phyloP scores from a whole-genome alignment of 2,113 vertebrate genomes.

The Cryptotis parvus region DNA sequence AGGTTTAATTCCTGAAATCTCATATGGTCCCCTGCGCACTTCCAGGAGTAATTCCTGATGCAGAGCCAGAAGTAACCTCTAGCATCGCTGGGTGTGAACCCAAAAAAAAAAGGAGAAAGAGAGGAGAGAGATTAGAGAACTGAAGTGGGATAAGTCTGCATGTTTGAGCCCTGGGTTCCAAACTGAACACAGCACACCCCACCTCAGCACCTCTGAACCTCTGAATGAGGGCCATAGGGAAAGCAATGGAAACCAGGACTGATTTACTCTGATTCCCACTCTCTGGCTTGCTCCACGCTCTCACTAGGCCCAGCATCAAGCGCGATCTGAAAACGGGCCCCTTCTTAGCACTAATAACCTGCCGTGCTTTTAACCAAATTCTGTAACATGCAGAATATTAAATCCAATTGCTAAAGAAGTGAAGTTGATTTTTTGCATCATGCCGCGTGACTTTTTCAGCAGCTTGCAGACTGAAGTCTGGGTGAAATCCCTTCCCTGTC shows the following conservation, averaged over 20 bases:
- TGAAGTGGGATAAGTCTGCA: too few relatives aligned
- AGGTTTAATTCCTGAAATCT: too few relatives aligned
- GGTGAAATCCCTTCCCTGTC: background rate
- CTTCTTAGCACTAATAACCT: constrained; percentile 42
- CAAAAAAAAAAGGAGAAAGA: too few relatives aligned
- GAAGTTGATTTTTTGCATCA: constrained; percentile 53
- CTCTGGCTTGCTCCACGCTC: background rate
- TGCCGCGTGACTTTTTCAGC: background rate
- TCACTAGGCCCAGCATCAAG: background rate
- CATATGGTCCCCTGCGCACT: too few relatives aligned
- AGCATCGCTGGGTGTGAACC: too few relatives aligned
- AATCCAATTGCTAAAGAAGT: constrained; percentile 60
- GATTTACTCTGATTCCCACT: background rate
- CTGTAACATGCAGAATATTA: constrained; percentile 49
- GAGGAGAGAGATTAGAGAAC: too few relatives aligned
- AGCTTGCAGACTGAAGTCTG: background rate
- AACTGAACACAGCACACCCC: too few relatives aligned
- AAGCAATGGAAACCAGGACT: background rate
- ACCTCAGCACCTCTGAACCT: too few relatives aligned
- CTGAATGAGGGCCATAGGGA: too few relatives aligned
- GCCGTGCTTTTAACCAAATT: constrained; percentile 57
- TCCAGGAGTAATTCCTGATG: too few relatives aligned
- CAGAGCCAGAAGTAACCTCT: too few relatives aligned
- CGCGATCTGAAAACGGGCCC: constrained; percentile 20
- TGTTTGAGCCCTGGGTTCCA: too few relatives aligned